Evolutionary conservation across 2,888 invertebrate genomes (phyloP).

Genomic region (Campaea margaritaria): DNA sequence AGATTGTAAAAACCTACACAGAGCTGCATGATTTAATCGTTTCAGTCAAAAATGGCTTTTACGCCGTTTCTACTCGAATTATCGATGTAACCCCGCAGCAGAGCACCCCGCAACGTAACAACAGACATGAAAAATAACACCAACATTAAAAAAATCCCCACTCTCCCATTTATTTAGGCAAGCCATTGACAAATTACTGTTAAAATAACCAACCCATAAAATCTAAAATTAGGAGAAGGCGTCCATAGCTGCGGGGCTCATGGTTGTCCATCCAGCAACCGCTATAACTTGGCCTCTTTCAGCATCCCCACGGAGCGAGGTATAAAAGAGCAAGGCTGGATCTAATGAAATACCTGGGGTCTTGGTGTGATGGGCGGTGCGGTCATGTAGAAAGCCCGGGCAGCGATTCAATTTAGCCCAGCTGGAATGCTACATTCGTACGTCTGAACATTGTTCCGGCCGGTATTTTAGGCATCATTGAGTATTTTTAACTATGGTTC

Average conservation of each 20-base stretch:
- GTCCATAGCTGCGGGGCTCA: constrained; percentile 36
- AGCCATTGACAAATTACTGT: constrained; percentile 23
- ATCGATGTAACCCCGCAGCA: no score
- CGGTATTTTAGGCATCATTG: constrained; percentile 27
- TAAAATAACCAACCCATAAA: constrained; percentile 38
- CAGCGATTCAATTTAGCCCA: constrained; percentile 64
- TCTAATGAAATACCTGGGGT: constrained; percentile 56
- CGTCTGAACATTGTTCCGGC: constrained; percentile 14
- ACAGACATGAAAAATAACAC: no score
- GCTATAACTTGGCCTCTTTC: constrained; percentile 40
- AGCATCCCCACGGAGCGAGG: constrained; percentile 10
- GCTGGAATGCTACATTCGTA: constrained; percentile 55
- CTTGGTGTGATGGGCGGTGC: constrained; percentile 46
- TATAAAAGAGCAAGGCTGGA: constrained; percentile 37
- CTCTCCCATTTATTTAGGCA: constrained; percentile 2
- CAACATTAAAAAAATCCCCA: no score
- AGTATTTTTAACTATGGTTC: constrained; percentile 26
- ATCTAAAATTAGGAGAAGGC: constrained; percentile 37
- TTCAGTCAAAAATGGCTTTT: no score
- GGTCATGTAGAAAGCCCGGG: constrained; percentile 53
- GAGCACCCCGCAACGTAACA: no score
- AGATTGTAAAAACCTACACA: no score
- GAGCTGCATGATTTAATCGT: no score
- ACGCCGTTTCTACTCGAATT: no score
- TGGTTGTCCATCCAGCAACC: constrained; percentile 47